Conservation (phyloP, 2,113 vertebrate genomes). For the Oxygymnocypris stewartii region DNA sequence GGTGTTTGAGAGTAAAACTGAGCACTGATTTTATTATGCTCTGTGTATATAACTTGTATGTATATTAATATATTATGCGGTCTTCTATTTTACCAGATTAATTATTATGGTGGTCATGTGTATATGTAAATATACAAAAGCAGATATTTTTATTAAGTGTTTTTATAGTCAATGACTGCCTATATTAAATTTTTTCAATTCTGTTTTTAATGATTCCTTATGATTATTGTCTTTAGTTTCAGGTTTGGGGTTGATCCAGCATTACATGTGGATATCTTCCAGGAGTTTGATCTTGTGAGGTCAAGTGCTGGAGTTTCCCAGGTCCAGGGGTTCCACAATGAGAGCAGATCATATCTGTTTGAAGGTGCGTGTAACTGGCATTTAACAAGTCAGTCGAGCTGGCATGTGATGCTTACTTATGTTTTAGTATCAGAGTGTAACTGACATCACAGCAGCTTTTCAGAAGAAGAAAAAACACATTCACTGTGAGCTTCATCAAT, state of each 20-base stretch:
- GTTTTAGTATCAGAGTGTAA: background rate
- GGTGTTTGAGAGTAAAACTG: background rate
- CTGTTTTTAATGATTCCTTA: background rate
- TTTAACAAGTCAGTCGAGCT: background rate
- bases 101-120: background rate
- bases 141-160: background rate
- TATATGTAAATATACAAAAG: background rate
- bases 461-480: background rate
- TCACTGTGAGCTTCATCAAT: conserved; percentile 16
- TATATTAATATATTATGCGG: background rate
- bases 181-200: background rate
- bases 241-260: conserved; percentile 82
- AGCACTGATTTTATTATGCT: background rate
- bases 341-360: conserved; percentile 85
- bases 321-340: conserved; percentile 84
- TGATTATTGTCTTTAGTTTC: conserved; percentile 64
- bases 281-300: conserved; percentile 78
- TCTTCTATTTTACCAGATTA: background rate
- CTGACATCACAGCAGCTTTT: conserved; percentile 3
- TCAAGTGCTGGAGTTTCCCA: conserved; percentile 78
- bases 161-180: background rate
- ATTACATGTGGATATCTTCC: conserved; percentile 81
- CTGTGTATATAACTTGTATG: background rate
- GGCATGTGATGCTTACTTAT: background rate
- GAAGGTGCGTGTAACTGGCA: conserved; percentile 74